Conservation (phyloP, 1,140 invertebrate species). For the Drosophila yakuba region DNA sequence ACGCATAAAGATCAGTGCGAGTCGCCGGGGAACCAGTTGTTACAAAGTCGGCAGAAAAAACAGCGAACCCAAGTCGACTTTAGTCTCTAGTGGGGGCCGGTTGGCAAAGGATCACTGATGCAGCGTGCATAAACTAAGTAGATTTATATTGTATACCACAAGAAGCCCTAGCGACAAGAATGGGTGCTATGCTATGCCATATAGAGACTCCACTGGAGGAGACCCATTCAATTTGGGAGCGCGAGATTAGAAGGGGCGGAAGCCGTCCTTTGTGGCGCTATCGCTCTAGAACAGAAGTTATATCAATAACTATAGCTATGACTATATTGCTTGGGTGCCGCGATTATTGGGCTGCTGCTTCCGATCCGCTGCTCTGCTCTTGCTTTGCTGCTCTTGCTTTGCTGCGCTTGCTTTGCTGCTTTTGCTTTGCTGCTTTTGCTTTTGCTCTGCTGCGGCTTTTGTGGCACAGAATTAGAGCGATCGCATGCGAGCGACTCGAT, state of each 20-base stretch:
- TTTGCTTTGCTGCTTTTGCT: slow-evolving; percentile 2
- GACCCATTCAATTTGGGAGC: slow-evolving; percentile 29
- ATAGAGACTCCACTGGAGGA: neutral
- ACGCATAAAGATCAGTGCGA: slow-evolving; percentile 50
- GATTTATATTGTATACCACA: slow-evolving; percentile 8
- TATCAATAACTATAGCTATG: neutral
- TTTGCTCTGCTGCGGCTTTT: neutral
- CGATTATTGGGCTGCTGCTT: slow-evolving; percentile 24
- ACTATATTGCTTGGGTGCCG: neutral
- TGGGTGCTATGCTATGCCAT: neutral
- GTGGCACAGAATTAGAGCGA: slow-evolving; percentile 76
- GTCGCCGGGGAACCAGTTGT: slow-evolving; percentile 60
- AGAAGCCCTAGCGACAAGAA: neutral
- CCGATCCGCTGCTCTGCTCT: slow-evolving; percentile 4
- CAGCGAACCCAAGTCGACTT: slow-evolving; percentile 13
- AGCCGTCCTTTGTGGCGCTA: slow-evolving; percentile 51
- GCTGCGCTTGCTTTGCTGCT: slow-evolving; percentile 15
- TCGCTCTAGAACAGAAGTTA: slow-evolving; percentile 14
- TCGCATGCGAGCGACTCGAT: slow-evolving; percentile 52
- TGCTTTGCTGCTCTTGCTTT: neutral
- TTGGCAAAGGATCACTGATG: slow-evolving; percentile 51
- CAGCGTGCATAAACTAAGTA: slow-evolving; percentile 29
- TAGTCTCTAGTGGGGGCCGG: slow-evolving; percentile 58
- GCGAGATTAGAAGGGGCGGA: slow-evolving; percentile 44
- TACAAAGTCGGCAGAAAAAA: slow-evolving; percentile 22